Conservation (phyloP, 2,888 invertebrate species). For the Conistra vaccinii region DNA sequence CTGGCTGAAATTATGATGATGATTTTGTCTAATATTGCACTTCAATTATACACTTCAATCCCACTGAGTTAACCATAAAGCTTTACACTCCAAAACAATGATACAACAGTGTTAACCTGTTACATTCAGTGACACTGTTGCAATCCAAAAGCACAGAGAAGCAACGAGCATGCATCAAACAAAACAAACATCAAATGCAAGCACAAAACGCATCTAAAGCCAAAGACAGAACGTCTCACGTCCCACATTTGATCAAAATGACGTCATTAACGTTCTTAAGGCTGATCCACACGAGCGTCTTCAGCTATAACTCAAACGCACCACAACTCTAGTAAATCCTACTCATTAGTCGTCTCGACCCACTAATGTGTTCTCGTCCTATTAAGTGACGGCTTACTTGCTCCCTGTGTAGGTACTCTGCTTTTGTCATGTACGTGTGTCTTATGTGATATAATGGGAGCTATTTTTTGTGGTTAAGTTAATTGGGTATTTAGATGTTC, state of each 20-base stretch:
- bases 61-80: neutral
- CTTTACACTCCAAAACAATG: neutral
- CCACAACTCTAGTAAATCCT: slow-evolving; percentile 67
- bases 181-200: slow-evolving; percentile 2
- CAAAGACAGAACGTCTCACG: slow-evolving; percentile 23
- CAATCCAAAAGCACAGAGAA: neutral
- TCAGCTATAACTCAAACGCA: slow-evolving; percentile 66
- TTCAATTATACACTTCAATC: neutral
- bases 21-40: neutral
- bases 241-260: slow-evolving; percentile 58
- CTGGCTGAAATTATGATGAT: no score
- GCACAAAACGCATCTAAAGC: slow-evolving; percentile 31
- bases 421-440: slow-evolving; percentile 47
- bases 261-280: slow-evolving; percentile 61
- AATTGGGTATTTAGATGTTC: slow-evolving; percentile 7
- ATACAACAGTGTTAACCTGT: neutral
- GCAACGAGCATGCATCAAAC: neutral
- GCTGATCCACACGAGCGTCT: slow-evolving; percentile 62
- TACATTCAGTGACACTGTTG: neutral
- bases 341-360: slow-evolving; percentile 63
- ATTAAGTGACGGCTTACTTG: slow-evolving; percentile 64
- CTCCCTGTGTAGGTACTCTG: slow-evolving; percentile 25
- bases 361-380: slow-evolving; percentile 65
- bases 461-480: slow-evolving; percentile 11
- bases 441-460: slow-evolving; percentile 2